phyloP scores from a whole-genome alignment of 2,797 vertebrate genomes.

The Sparidentex hasta region DNA sequence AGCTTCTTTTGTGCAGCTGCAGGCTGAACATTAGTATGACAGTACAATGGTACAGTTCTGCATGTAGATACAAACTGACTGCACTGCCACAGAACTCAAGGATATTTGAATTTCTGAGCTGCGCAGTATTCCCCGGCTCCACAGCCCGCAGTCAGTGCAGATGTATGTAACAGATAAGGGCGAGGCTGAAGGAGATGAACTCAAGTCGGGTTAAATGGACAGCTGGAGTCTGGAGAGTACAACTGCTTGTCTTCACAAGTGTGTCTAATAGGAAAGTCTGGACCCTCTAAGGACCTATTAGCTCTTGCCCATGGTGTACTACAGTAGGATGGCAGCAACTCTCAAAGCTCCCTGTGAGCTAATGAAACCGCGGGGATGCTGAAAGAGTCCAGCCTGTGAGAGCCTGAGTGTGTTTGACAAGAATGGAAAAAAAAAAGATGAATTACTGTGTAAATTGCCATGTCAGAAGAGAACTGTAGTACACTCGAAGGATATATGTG shows the following conservation, averaged over 20 bases:
- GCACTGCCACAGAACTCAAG: conserved; percentile 20
- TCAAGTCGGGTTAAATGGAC: conserved; percentile 52
- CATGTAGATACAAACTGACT: conserved; percentile 28
- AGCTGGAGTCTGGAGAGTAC: conserved; percentile 47
- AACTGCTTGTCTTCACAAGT: conserved; percentile 41
- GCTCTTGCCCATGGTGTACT: conserved; percentile 43
- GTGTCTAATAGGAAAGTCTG: conserved; percentile 58
- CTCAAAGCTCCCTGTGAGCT: conserved; percentile 61
- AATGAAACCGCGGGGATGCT: conserved; percentile 72
- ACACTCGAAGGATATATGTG: conserved; percentile 10
- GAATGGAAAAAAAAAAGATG: conserved; percentile 17
- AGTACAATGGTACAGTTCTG: conserved; percentile 10
- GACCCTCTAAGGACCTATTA: conserved; percentile 77
- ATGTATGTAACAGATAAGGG: conserved; percentile 29
- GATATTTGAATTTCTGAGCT: conserved; percentile 55
- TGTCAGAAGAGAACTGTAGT: conserved; percentile 12
- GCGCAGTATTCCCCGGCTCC: conserved; percentile 23
- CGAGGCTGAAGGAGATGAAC: conserved; percentile 34
- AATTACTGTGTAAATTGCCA: conserved; percentile 16
- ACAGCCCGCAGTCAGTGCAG: conserved; percentile 31
- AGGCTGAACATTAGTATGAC: conserved; percentile 5
- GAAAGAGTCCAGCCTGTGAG: conserved; percentile 18
- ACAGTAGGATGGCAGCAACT: conserved; percentile 47
- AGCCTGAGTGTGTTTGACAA: conserved; percentile 34
- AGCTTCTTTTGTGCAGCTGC: conserved; percentile 17